Evolutionary conservation across 1,140 invertebrate species (phyloP).

Genomic region (Drusus annulatus): DNA sequence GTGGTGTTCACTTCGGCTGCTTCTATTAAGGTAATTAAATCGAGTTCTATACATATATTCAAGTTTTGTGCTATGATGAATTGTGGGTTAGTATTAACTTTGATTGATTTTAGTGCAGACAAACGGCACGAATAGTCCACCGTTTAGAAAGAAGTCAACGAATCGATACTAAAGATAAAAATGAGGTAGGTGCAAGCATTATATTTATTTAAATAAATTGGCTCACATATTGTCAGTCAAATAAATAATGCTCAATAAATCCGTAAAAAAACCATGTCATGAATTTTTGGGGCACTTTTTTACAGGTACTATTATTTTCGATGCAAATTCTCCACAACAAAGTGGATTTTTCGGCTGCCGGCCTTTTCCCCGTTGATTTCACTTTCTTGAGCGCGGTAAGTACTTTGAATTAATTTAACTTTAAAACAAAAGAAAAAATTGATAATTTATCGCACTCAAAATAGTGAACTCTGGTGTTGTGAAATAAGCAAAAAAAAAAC

Average conservation of each 20-base stretch:
- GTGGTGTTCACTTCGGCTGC: slow-evolving; percentile 13
- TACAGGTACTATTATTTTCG: slow-evolving; percentile 33
- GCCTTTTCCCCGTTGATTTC: slow-evolving; percentile 8
- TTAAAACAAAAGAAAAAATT: too few species aligned
- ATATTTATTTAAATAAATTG: not conserved
- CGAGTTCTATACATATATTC: not conserved
- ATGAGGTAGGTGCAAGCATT: not conserved
- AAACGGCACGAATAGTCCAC: not conserved
- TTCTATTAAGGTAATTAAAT: slow-evolving; percentile 41
- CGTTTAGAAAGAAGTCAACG: slow-evolving; percentile 1
- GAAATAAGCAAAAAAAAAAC: too few species aligned
- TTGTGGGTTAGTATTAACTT: not conserved
- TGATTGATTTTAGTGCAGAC: not conserved
- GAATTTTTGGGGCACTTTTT: not conserved
- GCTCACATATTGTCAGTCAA: not conserved
- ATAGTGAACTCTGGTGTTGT: too few species aligned
- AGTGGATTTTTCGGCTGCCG: slow-evolving; percentile 1
- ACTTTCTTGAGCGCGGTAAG: slow-evolving; percentile 2
- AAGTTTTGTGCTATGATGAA: not conserved
- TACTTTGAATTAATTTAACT: not conserved
- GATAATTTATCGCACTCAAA: too few species aligned
- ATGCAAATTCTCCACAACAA: slow-evolving; percentile 31
- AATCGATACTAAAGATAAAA: slow-evolving; percentile 29
- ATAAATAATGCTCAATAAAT: not conserved
- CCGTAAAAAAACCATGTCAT: not conserved